phyloP scores from a whole-genome alignment of 2,797 vertebrate species.

The Anolis apletophallus region DNA sequence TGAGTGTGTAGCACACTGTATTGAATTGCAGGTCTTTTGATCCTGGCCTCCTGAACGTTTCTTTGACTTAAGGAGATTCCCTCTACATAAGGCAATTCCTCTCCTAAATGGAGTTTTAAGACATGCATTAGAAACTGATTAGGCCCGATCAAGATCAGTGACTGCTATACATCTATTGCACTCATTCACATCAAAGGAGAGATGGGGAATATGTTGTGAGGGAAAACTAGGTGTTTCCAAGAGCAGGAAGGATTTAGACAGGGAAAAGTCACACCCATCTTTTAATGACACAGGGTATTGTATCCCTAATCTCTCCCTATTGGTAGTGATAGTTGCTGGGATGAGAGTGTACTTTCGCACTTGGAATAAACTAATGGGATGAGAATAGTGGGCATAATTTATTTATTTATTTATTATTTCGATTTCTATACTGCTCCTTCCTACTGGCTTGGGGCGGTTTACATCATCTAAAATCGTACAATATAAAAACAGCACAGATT shows the following conservation, averaged over 20 bases:
- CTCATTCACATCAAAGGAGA: slow-evolving; percentile 66
- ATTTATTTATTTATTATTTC: too few relatives aligned
- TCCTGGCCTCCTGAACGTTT: slow-evolving; percentile 14
- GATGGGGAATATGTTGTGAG: slow-evolving; percentile 45
- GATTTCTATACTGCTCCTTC: too few relatives aligned
- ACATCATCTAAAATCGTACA: too few relatives aligned
- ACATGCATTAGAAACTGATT: slow-evolving; percentile 69
- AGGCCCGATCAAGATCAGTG: slow-evolving; percentile 70
- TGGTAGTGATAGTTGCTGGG: not conserved
- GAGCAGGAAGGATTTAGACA: slow-evolving; percentile 58
- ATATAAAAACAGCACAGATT: too few relatives aligned
- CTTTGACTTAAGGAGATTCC: slow-evolving; percentile 50
- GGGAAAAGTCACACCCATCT: slow-evolving; percentile 44
- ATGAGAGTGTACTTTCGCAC: accelerated
- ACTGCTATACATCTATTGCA: slow-evolving; percentile 54
- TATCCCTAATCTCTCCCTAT: slow-evolving; percentile 63
- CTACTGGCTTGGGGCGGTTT: too few relatives aligned
- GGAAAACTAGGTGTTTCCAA: slow-evolving; percentile 34
- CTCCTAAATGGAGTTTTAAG: slow-evolving; percentile 72
- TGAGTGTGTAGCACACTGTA: accelerated
- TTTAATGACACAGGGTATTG: slow-evolving; percentile 11
- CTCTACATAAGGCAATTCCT: slow-evolving; percentile 33
- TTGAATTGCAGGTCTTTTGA: slow-evolving; percentile 60
- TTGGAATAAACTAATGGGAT: not conserved
- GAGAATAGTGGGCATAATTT: not conserved